These are phyloP conservation scores for Podiceps cristatus DNA, from an alignment of 2,113 vertebrate genomes.

Conservation along the genomic window DNA sequence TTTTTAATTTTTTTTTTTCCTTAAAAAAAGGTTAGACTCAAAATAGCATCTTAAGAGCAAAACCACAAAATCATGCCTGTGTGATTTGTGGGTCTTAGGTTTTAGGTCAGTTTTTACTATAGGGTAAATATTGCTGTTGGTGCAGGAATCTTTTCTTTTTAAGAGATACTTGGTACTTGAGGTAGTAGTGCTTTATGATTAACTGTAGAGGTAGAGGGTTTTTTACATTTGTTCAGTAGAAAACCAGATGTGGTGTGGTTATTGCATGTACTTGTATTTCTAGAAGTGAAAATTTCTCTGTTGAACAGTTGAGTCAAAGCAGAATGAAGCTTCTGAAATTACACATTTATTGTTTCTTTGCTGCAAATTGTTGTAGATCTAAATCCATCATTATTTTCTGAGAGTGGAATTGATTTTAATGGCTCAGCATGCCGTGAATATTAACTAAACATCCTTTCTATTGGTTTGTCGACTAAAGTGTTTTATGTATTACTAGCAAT, in stretches of 20 bases:
- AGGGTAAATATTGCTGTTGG: not conserved
- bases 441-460: not conserved
- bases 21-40: not conserved
- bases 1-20: not conserved
- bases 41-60: not conserved
- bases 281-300: not conserved
- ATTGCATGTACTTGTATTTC: not conserved
- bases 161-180: not conserved
- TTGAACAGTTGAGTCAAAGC: not conserved
- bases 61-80: not conserved
- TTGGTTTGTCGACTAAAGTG: rapidly evolving
- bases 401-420: not conserved
- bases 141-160: not conserved
- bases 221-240: not conserved
- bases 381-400: not conserved
- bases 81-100: not conserved
- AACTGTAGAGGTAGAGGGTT: not conserved
- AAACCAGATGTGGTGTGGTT: not conserved
- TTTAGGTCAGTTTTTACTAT: not conserved
- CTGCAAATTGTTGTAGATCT: not conserved
- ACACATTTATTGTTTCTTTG: not conserved
- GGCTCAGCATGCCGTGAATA: not conserved
- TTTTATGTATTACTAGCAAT: not conserved
- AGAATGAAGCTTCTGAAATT: not conserved
- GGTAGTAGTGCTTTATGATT: not conserved